Evolutionary conservation across 1,140 invertebrate genomes (phyloP).

Genomic region (Drosophila nannoptera): DNA sequence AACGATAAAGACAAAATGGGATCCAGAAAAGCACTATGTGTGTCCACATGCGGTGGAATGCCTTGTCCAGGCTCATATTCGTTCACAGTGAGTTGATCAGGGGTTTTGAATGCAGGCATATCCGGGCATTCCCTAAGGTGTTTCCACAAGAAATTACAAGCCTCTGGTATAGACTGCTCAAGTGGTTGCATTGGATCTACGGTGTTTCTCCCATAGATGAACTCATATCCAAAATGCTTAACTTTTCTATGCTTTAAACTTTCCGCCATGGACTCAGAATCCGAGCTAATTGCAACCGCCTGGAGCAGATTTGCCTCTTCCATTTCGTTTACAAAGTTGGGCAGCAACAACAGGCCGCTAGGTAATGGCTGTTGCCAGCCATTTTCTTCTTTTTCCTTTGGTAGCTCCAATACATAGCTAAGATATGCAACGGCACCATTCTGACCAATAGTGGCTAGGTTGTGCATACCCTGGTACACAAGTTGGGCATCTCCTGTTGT

Average conservation of each 20-base stretch:
- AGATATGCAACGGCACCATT: constrained; percentile 83
- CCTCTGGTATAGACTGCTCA: constrained; percentile 84
- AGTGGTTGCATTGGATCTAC: constrained; percentile 88
- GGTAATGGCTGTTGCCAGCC: constrained; percentile 80
- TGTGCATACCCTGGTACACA: constrained; percentile 81
- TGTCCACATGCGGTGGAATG: constrained; percentile 97
- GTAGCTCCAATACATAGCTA: constrained; percentile 79
- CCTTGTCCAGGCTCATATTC: constrained; percentile 94
- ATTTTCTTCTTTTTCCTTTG: constrained; percentile 50
- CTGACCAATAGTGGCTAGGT: constrained; percentile 80
- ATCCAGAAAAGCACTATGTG: constrained; percentile 94
- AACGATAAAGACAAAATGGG: constrained; percentile 93
- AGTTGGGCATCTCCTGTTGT: constrained; percentile 79
- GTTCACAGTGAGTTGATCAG: constrained; percentile 97
- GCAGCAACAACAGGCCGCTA: constrained; percentile 86
- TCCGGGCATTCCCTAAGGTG: constrained; percentile 84
- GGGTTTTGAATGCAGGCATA: constrained; percentile 80
- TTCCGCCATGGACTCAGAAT: constrained; percentile 66
- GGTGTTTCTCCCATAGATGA: constrained; percentile 93
- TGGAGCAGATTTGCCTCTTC: constrained; percentile 86
- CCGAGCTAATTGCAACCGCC: constrained; percentile 80
- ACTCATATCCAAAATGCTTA: constrained; percentile 96
- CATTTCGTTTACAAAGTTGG: constrained; percentile 86
- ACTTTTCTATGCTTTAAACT: constrained; percentile 91
- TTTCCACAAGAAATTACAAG: constrained; percentile 84